Conservation (phyloP, 1,140 invertebrate genomes). For the Protaetia brevitarsis region DNA sequence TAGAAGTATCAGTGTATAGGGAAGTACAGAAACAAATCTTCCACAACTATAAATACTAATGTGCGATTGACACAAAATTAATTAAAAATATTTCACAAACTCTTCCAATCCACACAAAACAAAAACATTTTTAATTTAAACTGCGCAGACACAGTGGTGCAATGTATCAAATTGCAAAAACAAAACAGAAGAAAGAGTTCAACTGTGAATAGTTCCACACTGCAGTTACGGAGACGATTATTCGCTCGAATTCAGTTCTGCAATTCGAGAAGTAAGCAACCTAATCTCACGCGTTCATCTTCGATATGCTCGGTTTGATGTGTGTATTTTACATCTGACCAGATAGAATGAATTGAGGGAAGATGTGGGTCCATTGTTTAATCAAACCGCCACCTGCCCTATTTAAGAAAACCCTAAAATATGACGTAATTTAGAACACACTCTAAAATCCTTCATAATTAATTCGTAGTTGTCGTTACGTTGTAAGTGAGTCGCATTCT, state of each 20-base stretch:
- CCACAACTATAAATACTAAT: no score
- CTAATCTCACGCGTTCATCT: not conserved
- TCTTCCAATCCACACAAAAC: not conserved
- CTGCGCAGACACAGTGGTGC: not conserved
- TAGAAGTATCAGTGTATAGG: no score
- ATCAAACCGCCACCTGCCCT: not conserved
- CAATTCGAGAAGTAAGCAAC: slow-evolving; percentile 10
- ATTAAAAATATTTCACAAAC: not conserved
- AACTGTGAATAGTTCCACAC: not conserved
- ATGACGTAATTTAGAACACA: not conserved
- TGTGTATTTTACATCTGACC: not conserved
- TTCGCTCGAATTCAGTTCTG: not conserved
- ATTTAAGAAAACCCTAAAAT: not conserved
- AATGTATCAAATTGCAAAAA: not conserved
- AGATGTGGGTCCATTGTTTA: slow-evolving; percentile 6
- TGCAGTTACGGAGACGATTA: not conserved
- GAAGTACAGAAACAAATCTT: no score
- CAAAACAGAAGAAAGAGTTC: not conserved
- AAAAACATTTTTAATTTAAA: not conserved
- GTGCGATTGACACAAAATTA: not conserved
- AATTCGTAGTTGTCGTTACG: no score
- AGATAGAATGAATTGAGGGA: not conserved
- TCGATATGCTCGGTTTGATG: not conserved
- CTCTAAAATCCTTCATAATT: no score
- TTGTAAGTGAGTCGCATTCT: no score